A percentile compares a stretch with the other conserved stretches of the same genome.
phyloP scores from a whole-genome alignment of 2,797 vertebrate genomes.

The Potorous gilbertii region DNA sequence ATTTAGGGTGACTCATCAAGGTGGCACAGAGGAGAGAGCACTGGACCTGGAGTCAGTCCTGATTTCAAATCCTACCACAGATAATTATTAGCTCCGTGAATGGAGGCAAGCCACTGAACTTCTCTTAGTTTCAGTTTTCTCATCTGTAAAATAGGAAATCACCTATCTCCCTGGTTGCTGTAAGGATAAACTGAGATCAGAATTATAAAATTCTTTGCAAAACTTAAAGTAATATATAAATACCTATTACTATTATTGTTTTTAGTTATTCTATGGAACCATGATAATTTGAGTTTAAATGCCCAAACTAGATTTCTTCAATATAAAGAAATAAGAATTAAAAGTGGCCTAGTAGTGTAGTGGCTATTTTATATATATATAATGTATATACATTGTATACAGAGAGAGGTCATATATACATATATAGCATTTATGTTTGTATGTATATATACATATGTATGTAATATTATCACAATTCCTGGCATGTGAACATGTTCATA shows the following conservation, averaged over 20 bases:
- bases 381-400: neutral
- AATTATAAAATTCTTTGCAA: neutral
- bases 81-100: neutral
- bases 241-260: neutral
- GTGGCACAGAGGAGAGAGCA: neutral
- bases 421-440: no score
- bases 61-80: neutral
- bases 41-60: neutral
- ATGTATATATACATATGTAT: no score
- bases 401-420: no score
- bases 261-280: neutral
- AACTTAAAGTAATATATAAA: neutral
- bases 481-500: neutral
- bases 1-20: neutral
- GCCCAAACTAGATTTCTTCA: neutral
- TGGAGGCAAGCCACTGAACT: neutral
- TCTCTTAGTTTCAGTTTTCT: neutral
- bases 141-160: neutral
- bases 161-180: neutral
- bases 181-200: neutral
- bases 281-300: neutral
- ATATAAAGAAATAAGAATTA: neutral
- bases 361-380: no score
- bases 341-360: neutral
- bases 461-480: neutral